Evolutionary conservation across 2,113 vertebrate genomes (phyloP), one percentile per base, ranked within the genome.

Genomic region (Eonycteris spelaea): DNA sequence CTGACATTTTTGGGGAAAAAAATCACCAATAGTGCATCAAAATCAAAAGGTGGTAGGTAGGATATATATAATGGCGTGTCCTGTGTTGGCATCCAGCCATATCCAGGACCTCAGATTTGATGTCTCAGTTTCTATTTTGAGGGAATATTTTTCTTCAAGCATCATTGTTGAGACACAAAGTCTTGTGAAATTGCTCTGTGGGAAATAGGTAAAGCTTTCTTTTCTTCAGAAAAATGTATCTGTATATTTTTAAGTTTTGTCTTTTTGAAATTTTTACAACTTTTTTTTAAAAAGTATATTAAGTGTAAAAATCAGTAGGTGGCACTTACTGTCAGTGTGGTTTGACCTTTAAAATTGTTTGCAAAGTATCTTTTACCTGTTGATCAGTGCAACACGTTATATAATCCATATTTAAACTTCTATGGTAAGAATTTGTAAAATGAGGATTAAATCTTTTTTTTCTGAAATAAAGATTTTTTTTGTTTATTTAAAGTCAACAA

Each of bases 391-490:
- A 73, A 38, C 38, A 18, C 48, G 30, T 68, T 82, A 68, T 24
- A 30, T 92, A 73, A 73, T 80, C 90, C 30, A 59, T 35, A 80
- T 35, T 8, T 84, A 67, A 78, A 71, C 67, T 67, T 11, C 19
- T 71, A 4, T 38, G 43, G 38, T 95, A 65, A 65, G 73, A 87
- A 38, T 86, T 97, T 86, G 63, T 24, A 16, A 94, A 95, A 53
- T 38, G 51, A 75, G 6, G 30, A 43, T 40, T 84, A 33, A 73
- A 30, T 13, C 43, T 86, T 33, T 79, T 61, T 63, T 90, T 96
- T 87, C 82, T 48, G 28, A 83, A 95, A 74, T 88, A 86, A 90
- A 38, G 26, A 77, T 40, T 79, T 55, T 33, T 85, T 43, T n/a
- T n/a, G 8, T 77, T 89, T 85, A 67, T 73, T 92, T 87, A 75